Percentiles rank a stretch among this genome's conserved stretches.
These are phyloP conservation scores for Cryptus viduatorius DNA, from an alignment of 2,888 invertebrate genomes.

Conservation along the genomic window DNA sequence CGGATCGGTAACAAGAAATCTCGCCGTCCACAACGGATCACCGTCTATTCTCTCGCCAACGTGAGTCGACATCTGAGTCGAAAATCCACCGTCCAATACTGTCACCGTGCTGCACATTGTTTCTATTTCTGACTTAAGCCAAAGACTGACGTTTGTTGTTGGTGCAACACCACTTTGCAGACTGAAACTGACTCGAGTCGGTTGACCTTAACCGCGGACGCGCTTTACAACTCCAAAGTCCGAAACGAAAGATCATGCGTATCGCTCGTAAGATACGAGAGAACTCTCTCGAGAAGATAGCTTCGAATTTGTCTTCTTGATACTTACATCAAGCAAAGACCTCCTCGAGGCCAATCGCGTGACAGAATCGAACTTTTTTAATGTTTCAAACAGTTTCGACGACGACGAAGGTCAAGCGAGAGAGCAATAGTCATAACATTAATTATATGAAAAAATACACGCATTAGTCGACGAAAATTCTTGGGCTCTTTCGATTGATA, in stretches of 20 bases:
- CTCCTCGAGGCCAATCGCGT: neutral
- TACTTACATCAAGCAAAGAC: no score
- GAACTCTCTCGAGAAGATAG: neutral
- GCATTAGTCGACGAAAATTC: neutral
- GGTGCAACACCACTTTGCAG: neutral
- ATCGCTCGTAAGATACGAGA: neutral
- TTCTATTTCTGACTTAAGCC: conserved; percentile 47
- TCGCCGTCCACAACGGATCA: conserved; percentile 95
- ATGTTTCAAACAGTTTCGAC: neutral
- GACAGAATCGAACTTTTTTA: neutral
- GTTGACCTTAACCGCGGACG: conserved; percentile 58
- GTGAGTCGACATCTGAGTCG: conserved; percentile 91
- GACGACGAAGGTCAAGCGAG: conserved; percentile 13
- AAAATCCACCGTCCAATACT: conserved; percentile 90
- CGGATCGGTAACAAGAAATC: conserved; percentile 92
- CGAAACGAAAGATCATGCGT: conserved; percentile 46
- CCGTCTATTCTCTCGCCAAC: conserved; percentile 91
- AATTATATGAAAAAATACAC: conserved; percentile 10
- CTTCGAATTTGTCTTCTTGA: no score
- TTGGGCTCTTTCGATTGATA: conserved; percentile 12
- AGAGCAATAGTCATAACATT: conserved; percentile 31
- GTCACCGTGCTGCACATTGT: conserved; percentile 67
- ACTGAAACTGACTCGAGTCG: conserved; percentile 40
- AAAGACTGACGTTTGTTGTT: conserved; percentile 3
- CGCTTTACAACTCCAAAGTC: conserved; percentile 64